A percentile compares a stretch with the other conserved stretches of the same genome.
Conservation (phyloP, 2,113 vertebrate genomes). For the Coregonus clupeaformis region DNA sequence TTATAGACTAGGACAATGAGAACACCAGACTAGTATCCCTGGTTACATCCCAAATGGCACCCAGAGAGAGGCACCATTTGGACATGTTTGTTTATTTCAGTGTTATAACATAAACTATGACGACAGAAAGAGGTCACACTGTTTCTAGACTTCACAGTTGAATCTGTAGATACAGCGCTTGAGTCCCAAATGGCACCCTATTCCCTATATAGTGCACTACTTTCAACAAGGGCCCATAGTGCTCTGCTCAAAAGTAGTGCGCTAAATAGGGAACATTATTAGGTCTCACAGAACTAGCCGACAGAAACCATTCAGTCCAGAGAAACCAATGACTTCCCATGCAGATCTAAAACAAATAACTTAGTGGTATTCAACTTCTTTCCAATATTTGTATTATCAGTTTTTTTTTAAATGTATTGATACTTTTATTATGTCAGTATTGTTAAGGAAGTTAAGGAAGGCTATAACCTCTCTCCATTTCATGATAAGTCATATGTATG, state of each 20-base stretch:
- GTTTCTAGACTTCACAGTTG: neutral
- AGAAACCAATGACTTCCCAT: neutral
- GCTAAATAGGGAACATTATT: no score
- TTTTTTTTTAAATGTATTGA: neutral
- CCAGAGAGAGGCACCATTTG: no score
- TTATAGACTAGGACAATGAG: no score
- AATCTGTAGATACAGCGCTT: neutral
- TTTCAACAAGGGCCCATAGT: no score
- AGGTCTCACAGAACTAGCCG: neutral
- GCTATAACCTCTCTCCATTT: neutral
- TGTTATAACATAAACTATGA: neutral
- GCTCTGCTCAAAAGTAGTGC: no score
- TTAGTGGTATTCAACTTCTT: neutral
- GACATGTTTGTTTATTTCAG: neutral
- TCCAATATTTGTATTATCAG: no score
- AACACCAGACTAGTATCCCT: no score
- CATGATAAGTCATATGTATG: neutral
- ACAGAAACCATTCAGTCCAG: neutral
- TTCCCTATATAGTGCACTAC: no score
- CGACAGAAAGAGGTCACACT: neutral
- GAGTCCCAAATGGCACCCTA: no score
- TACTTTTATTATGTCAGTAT: neutral
- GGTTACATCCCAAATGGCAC: no score
- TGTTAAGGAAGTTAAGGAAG: neutral
- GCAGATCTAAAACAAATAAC: neutral